Evolutionary conservation across 1,140 invertebrate genomes (phyloP).

Genomic region (Belonocnema kinseyi): DNA sequence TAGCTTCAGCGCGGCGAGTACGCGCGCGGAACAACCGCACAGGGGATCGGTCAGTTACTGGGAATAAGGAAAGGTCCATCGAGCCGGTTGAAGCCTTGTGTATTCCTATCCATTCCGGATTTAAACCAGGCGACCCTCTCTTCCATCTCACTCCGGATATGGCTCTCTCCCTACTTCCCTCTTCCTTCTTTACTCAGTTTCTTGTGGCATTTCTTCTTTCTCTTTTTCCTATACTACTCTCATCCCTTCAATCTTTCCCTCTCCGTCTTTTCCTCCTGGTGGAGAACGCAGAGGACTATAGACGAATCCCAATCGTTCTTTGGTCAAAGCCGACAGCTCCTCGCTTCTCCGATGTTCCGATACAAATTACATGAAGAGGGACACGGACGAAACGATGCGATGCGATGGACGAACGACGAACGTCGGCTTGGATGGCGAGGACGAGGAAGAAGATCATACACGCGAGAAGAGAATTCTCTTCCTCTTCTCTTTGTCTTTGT

Average conservation of each 20-base stretch:
- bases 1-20: conserved; percentile 41
- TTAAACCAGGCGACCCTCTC: conserved; percentile 51
- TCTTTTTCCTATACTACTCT: conserved; percentile 40
- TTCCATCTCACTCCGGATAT: conserved; percentile 44
- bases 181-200: not conserved
- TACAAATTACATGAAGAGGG: conserved; percentile 60
- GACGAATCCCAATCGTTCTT: conserved; percentile 58
- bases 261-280: conserved; percentile 50
- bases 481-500: conserved; percentile 34
- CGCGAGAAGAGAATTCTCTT: conserved; percentile 41
- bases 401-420: conserved; percentile 55
- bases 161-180: conserved; percentile 39
- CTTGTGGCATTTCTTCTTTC: not conserved
- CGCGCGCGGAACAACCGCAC: conserved; percentile 42
- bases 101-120: conserved; percentile 46
- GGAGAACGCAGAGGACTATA: not conserved
- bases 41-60: conserved; percentile 46
- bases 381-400: conserved; percentile 56
- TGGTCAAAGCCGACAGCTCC: conserved; percentile 54
- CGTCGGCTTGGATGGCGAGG: conserved; percentile 47
- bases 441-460: conserved; percentile 32
- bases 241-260: conserved; percentile 50
- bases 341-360: conserved; percentile 56
- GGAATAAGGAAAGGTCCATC: conserved; percentile 55
- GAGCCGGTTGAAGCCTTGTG: conserved; percentile 44